These are phyloP conservation scores for cattle (Bos taurus) DNA, from an alignment of 2,113 vertebrate species.

Conservation along the genomic window DNA sequence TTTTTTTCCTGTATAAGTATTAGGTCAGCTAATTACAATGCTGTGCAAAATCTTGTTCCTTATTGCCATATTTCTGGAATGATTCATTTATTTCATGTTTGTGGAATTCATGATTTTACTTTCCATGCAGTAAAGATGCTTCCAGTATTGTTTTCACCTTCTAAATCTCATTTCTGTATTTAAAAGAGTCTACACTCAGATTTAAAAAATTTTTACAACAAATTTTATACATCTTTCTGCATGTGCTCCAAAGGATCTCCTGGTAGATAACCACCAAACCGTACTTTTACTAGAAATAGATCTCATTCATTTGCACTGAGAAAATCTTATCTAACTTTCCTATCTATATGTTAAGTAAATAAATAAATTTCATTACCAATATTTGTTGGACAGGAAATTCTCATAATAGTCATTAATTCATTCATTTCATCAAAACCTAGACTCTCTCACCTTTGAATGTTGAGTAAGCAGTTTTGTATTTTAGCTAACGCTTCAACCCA, in stretches of 20 bases:
- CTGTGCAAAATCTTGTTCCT: constrained; percentile 49
- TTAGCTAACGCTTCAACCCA: not conserved
- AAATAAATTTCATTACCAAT: not conserved
- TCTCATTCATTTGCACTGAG: not conserved
- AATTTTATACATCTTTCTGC: not conserved
- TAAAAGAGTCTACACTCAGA: not conserved
- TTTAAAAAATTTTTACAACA: not conserved
- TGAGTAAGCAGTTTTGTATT: not conserved
- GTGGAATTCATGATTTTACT: constrained; percentile 36
- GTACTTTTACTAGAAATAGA: not conserved
- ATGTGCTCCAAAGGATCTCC: not conserved
- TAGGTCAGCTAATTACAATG: constrained; percentile 67
- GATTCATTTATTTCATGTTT: constrained; percentile 51
- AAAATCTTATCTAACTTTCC: not conserved
- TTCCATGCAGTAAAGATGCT: constrained; percentile 30
- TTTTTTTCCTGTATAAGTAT: constrained; percentile 56
- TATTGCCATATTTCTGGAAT: constrained; percentile 49
- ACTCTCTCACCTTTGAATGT: not conserved
- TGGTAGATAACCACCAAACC: not conserved
- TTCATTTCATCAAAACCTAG: not conserved
- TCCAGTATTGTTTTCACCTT: not conserved
- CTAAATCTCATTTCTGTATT: not conserved
- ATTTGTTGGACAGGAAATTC: not conserved
- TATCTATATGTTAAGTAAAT: not conserved
- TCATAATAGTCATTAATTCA: not conserved